These are phyloP conservation scores for Catharus ustulatus DNA, from an alignment of 2,797 vertebrate species.

Conservation along the genomic window DNA sequence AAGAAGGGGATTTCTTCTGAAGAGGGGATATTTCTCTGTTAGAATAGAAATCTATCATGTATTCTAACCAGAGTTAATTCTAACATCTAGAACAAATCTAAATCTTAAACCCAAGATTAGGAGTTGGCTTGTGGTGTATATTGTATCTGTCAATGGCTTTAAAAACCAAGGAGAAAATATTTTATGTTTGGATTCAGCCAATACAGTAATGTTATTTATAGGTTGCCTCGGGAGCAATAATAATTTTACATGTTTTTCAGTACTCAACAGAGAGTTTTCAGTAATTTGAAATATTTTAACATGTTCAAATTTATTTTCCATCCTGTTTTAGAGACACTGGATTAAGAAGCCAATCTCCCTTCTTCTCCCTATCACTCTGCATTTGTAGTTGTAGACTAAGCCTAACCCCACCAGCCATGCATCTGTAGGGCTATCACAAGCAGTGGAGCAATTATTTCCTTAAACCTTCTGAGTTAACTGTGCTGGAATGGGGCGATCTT, in stretches of 20 bases:
- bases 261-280: conserved; percentile 36
- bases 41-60: conserved; percentile 37
- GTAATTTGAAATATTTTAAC: conserved; percentile 42
- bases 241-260: conserved; percentile 53
- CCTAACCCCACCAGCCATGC: background rate
- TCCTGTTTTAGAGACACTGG: conserved; percentile 19
- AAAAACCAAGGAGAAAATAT: conserved; percentile 44
- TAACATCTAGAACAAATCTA: conserved; percentile 61
- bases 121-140: conserved; percentile 27
- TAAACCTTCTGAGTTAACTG: background rate
- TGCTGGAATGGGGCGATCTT: background rate
- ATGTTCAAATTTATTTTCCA: conserved; percentile 11
- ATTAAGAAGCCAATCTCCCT: background rate
- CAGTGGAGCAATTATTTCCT: background rate
- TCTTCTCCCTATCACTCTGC: background rate
- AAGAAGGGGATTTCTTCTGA: conserved; percentile 57
- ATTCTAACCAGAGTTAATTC: conserved; percentile 55
- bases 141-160: conserved; percentile 38
- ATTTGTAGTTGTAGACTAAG: background rate
- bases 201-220: conserved; percentile 39
- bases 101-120: conserved; percentile 58
- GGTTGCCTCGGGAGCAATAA: conserved; percentile 22
- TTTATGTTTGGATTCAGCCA: conserved; percentile 39
- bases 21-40: conserved; percentile 24
- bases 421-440: background rate